Conservation (phyloP, 2,888 invertebrate species). For the Nesidiocoris tenuis region DNA sequence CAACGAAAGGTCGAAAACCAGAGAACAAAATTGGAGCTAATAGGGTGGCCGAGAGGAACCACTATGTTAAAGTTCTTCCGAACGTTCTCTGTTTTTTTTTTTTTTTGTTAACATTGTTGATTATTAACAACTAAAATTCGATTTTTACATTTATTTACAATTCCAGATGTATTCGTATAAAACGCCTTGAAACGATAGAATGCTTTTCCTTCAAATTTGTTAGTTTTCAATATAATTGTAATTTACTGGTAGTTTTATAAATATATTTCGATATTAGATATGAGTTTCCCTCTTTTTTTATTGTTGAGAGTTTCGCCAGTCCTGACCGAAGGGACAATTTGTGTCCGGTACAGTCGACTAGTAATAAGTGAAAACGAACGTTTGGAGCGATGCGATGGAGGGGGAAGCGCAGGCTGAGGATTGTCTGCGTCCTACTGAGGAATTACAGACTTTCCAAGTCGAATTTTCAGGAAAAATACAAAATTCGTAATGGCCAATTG, state of each 20-base stretch:
- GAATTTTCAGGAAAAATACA: no score
- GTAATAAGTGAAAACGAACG: no score
- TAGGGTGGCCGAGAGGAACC: not conserved
- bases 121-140: not conserved
- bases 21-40: not conserved
- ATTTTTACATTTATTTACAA: conserved; percentile 39
- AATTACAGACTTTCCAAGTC: no score
- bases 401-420: no score
- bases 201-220: conserved; percentile 4
- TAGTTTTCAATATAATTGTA: conserved; percentile 19
- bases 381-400: no score
- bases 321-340: no score
- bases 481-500: no score
- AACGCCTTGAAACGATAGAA: conserved; percentile 21
- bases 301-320: no score
- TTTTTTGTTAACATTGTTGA: not conserved
- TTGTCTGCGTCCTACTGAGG: no score
- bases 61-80: not conserved
- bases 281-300: conserved; percentile 19
- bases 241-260: conserved; percentile 37
- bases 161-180: conserved; percentile 36
- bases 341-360: no score
- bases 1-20: not conserved
- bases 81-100: not conserved
- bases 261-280: conserved; percentile 39